A percentile compares a stretch with the other conserved stretches of the same genome.
Conservation (phyloP, 2,113 vertebrate genomes). For the Cricetomys ansorgei region DNA sequence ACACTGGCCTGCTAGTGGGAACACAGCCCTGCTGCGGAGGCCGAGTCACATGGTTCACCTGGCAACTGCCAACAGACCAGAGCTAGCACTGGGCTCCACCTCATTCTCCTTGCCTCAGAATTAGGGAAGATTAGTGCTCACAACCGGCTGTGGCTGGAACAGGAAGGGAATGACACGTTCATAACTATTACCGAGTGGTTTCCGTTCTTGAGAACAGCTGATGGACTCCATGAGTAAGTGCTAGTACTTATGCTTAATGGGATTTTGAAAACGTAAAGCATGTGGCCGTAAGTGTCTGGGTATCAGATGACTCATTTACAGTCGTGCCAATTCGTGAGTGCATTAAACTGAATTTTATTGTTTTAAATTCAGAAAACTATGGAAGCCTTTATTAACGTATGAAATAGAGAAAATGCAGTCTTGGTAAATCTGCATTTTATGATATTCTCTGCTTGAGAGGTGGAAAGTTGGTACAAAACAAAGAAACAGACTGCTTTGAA, state of each 20-base stretch:
- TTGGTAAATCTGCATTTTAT: neutral
- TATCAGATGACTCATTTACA: conserved; percentile 66
- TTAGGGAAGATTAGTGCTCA: conserved; percentile 27
- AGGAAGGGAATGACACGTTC: conserved; percentile 47
- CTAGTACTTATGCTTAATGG: conserved; percentile 47
- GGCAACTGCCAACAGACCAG: neutral
- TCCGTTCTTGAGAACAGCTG: conserved; percentile 50
- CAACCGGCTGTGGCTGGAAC: conserved; percentile 1
- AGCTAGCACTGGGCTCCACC: neutral
- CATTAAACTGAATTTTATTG: conserved; percentile 49
- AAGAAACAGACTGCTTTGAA: conserved; percentile 13
- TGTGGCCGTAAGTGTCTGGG: conserved; percentile 24
- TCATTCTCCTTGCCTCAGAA: conserved; percentile 23
- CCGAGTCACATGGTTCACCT: neutral
- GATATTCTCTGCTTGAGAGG: conserved; percentile 19
- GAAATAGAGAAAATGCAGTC: neutral
- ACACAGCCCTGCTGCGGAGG: neutral
- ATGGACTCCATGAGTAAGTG: conserved; percentile 51
- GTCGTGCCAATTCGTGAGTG: conserved; percentile 30
- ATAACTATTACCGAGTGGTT: conserved; percentile 41
- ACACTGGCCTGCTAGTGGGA: neutral
- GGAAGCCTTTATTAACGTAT: conserved; percentile 37
- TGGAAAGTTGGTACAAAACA: conserved; percentile 23
- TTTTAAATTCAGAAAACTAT: conserved; percentile 33
- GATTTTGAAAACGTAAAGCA: conserved; percentile 71